Base-by-base conservation (phyloP, 2,113 vertebrate genomes). In the Pangasianodon gigas region DNA sequence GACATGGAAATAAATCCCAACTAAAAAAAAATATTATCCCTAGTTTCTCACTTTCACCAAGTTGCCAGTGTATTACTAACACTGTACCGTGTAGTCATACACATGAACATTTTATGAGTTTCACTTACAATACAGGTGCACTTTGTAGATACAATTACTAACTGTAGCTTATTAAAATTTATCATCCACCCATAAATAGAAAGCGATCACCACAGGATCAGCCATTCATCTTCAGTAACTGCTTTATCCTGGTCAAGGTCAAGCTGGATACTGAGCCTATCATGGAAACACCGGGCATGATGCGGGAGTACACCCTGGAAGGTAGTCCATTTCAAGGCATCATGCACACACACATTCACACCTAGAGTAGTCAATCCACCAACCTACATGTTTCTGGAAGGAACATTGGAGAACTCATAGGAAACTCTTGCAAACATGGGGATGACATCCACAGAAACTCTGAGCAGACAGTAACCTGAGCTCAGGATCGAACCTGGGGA, bases 301-400 rank as follows among this genome's bases (percentile, higher is more conserved):
- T 74, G 1, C 1, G 32, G 16, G 16, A 11, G 14, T 29, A 29
- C 29, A 74, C 32, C 13, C 69, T 74, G 32, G 69, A 37, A 19
- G 32, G 32, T 37, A 74, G 32, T 37, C 11, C 65, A 69, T 69
- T 69, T 69, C 65, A 29, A 13, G 62, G 65, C 9, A 69, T 19
- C 32, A 44, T 81, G 52, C 86, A 84, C 60, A 62, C 60, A 80
- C 44, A 79, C 75, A 48, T 48, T 21, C 44, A 79, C 21, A 77
- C 21, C 8, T 48, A 77, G 1, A 24, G 19, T 77, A 77, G 13
- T 44, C 2, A 46, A 46, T 24, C 2, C 18, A 37, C 69, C 4
- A 74, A 74, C 32, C 13, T 41, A 14, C 14, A 14, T 32, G 71
- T 74, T 37, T 67, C 11, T 67, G 54, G 10, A 10, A 11, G 3